phyloP scores from a whole-genome alignment of 2,797 vertebrate genomes.

The Echiichthys vipera region DNA sequence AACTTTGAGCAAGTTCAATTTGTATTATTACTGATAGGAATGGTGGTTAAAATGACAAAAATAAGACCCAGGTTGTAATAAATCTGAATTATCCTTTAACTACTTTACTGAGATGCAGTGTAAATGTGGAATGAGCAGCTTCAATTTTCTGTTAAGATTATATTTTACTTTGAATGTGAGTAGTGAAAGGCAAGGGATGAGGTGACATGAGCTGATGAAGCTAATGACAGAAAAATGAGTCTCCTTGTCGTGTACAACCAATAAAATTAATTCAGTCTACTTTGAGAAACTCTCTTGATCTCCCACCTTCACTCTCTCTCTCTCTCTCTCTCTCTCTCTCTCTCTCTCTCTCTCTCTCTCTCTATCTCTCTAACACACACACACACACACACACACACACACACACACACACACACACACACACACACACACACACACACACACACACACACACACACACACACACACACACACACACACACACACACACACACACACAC shows the following conservation, averaged over 20 bases:
- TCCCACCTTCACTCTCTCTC: background rate
- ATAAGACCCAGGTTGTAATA: conserved; percentile 55
- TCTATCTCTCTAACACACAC: no score
- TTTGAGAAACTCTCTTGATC: conserved; percentile 34
- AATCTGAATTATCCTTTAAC: conserved; percentile 62
- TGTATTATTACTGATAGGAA: conserved; percentile 47
- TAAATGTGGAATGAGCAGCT: conserved; percentile 65
- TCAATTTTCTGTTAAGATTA: conserved; percentile 69
- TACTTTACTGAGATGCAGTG: conserved; percentile 35
- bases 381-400: conserved; percentile 34
- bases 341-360: background rate
- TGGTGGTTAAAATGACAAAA: conserved; percentile 65
- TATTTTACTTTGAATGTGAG: conserved; percentile 67
- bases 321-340: background rate
- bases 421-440: conserved; percentile 25
- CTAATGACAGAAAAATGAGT: conserved; percentile 72
- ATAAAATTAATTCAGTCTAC: conserved; percentile 49
- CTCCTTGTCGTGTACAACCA: conserved; percentile 60
- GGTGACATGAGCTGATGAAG: conserved; percentile 75
- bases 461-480: conserved; percentile 32
- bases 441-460: conserved; percentile 36
- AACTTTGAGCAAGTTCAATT: conserved; percentile 29
- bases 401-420: conserved; percentile 29
- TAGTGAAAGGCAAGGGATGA: conserved; percentile 61
- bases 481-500: conserved; percentile 36